Conservation (phyloP, 2,888 invertebrate genomes). For the Disparrhopalites patrizii region DNA sequence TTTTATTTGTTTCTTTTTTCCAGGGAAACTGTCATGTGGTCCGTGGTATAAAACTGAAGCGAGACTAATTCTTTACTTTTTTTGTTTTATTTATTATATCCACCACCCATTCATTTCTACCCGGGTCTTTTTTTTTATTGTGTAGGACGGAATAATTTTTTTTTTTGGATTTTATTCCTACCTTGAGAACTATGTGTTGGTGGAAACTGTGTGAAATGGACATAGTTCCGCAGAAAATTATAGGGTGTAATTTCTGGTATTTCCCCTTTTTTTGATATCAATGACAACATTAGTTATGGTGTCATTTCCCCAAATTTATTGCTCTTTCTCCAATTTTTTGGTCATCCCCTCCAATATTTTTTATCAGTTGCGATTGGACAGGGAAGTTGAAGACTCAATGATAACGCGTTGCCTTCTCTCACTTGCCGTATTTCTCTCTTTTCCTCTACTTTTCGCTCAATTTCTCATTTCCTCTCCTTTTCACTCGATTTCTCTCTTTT, state of each 20-base stretch:
- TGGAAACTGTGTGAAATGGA: too few species aligned
- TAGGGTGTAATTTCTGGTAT: too few species aligned
- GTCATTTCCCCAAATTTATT: conserved; percentile 33
- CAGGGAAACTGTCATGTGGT: background rate
- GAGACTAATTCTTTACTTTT: conserved; percentile 6
- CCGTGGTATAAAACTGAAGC: background rate
- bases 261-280: conserved; percentile 40
- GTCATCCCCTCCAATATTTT: too few species aligned
- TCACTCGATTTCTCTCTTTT: background rate
- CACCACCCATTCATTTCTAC: too few species aligned
- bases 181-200: conserved; percentile 28
- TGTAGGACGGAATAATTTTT: background rate
- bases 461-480: background rate
- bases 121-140: too few species aligned
- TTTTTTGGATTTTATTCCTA: background rate
- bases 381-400: too few species aligned
- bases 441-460: background rate
- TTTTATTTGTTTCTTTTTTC: too few species aligned
- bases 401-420: too few species aligned
- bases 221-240: too few species aligned
- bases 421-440: background rate
- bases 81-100: too few species aligned
- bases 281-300: conserved; percentile 29
- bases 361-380: too few species aligned
- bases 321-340: conserved; percentile 26